Evolutionary conservation across 2,797 vertebrate genomes (phyloP).

Genomic region (Coregonus ussuriensis): DNA sequence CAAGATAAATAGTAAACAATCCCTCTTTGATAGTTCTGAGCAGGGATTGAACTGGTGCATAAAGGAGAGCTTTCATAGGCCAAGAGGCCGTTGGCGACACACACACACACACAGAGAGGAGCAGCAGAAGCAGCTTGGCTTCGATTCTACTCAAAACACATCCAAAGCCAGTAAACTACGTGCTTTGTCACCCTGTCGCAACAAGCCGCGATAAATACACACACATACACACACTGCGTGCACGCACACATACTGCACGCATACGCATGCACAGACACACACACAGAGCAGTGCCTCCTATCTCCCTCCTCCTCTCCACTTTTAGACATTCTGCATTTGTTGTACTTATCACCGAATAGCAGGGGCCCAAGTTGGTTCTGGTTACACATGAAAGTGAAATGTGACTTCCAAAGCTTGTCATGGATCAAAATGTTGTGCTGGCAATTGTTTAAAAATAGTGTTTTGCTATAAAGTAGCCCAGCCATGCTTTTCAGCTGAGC

Average conservation of each 20-base stretch:
- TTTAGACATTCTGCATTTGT: conserved; percentile 38
- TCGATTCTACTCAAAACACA: conserved; percentile 70
- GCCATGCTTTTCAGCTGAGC: conserved; percentile 86
- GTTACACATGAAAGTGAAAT: conserved; percentile 79
- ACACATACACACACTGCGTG: not conserved
- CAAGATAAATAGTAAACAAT: conserved; percentile 58
- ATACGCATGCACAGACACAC: too few relatives aligned
- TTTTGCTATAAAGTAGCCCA: conserved; percentile 95
- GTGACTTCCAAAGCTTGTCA: conserved; percentile 83
- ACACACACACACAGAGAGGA: conserved; percentile 47
- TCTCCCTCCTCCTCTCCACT: conserved; percentile 5
- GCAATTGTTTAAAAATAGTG: conserved; percentile 89
- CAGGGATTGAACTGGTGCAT: conserved; percentile 65
- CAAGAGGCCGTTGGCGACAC: conserved; percentile 73
- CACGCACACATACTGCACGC: not conserved
- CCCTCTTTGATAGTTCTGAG: conserved; percentile 68
- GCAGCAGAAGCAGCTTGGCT: conserved; percentile 73
- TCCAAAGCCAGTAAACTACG: conserved; percentile 70
- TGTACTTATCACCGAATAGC: conserved; percentile 75
- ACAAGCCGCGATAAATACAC: not conserved
- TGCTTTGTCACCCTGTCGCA: conserved; percentile 60
- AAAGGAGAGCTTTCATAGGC: conserved; percentile 75
- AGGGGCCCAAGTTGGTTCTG: conserved; percentile 80
- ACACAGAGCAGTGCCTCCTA: not conserved
- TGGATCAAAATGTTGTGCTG: conserved; percentile 85